Percentiles rank a stretch among this genome's conserved stretches.
Conservation (phyloP, 2,888 invertebrate species). For the Drosophila parthenogenetica region DNA sequence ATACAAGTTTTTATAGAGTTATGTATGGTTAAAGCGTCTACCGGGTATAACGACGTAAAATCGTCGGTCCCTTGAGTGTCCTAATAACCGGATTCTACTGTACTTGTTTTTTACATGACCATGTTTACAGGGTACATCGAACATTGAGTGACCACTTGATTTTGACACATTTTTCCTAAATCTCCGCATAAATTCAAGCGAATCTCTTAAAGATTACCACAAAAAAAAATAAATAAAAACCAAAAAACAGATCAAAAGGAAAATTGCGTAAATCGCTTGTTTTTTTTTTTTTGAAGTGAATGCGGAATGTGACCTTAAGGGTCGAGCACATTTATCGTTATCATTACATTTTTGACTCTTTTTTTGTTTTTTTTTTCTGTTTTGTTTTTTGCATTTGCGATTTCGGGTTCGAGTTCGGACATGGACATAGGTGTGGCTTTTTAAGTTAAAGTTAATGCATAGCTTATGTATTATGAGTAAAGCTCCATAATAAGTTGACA, state of each 20-base stretch:
- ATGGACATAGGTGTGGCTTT: conserved; percentile 30
- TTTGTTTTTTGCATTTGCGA: conserved; percentile 29
- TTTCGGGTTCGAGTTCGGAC: neutral
- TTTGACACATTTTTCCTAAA: conserved; percentile 36
- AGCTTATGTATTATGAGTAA: conserved; percentile 40
- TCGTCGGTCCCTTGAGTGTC: too few relatives aligned
- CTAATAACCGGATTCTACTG: too few relatives aligned
- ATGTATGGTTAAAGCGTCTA: too few relatives aligned
- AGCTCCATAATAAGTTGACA: conserved; percentile 45
- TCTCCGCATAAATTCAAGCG: conserved; percentile 33
- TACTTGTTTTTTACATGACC: too few relatives aligned
- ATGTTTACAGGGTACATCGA: conserved; percentile 24
- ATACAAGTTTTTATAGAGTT: too few relatives aligned
- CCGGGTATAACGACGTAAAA: too few relatives aligned
- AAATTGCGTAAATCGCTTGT: conserved; percentile 34
- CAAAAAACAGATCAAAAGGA: conserved; percentile 11
- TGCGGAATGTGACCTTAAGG: conserved; percentile 54
- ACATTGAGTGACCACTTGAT: conserved; percentile 15
- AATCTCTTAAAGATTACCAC: conserved; percentile 28
- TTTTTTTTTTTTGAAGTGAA: conserved; percentile 20
- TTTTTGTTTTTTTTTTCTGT: neutral
- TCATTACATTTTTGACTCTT: conserved; percentile 7
- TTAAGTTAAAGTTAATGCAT: conserved; percentile 14
- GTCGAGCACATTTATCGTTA: conserved; percentile 21
- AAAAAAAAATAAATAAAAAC: conserved; percentile 4